These are phyloP conservation scores for Leptinotarsa peninsularis DNA, from an alignment of 2,888 invertebrate species.

Conservation along the genomic window DNA sequence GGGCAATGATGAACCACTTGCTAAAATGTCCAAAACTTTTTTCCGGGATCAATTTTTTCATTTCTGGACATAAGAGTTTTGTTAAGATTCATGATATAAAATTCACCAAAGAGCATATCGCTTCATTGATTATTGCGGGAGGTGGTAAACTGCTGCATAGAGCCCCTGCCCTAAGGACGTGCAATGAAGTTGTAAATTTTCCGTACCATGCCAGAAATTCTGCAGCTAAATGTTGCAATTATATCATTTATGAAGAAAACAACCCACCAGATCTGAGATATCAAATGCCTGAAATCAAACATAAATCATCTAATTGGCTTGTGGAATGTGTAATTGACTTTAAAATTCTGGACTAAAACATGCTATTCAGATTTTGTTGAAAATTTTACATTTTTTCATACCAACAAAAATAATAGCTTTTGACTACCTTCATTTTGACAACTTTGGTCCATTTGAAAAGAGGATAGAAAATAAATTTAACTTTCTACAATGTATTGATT, in stretches of 20 bases:
- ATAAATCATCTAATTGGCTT: conserved; percentile 58
- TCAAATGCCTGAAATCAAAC: conserved; percentile 56
- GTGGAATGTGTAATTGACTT: conserved; percentile 57
- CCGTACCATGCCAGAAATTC: conserved; percentile 48
- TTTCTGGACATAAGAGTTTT: conserved; percentile 46
- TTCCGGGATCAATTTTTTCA: conserved; percentile 57
- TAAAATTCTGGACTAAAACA: conserved; percentile 23
- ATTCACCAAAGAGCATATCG: conserved; percentile 51
- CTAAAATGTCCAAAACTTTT: conserved; percentile 58
- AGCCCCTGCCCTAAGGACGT: conserved; percentile 53
- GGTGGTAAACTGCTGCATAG: conserved; percentile 55
- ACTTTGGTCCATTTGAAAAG: too few relatives aligned
- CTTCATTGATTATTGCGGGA: conserved; percentile 51
- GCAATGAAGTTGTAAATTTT: conserved; percentile 39
- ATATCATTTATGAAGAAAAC: conserved; percentile 56
- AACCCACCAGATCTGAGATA: conserved; percentile 52
- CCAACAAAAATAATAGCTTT: too few relatives aligned
- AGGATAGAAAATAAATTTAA: too few relatives aligned
- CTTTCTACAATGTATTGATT: too few relatives aligned
- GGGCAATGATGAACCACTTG: conserved; percentile 53
- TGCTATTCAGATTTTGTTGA: too few relatives aligned
- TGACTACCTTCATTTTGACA: too few relatives aligned
- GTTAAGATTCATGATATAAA: conserved; percentile 47
- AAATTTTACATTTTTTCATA: too few relatives aligned
- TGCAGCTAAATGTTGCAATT: conserved; percentile 52